Evolutionary conservation across 1,140 invertebrate genomes (phyloP).

Genomic region (Cotesia typhae): DNA sequence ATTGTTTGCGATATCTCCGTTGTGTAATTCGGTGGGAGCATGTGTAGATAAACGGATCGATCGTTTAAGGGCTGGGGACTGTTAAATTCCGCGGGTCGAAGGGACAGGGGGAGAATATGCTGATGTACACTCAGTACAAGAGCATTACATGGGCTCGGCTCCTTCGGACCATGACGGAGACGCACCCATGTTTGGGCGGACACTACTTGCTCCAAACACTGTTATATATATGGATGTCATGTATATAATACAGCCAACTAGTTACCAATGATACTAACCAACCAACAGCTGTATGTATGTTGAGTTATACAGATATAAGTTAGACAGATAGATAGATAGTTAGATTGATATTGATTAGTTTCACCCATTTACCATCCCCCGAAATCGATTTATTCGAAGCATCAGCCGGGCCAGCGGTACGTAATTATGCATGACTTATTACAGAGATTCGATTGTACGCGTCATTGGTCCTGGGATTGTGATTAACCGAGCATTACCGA

Average conservation of each 20-base stretch:
- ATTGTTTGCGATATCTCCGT: background rate
- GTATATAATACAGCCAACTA: background rate
- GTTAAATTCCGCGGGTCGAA: conserved; percentile 39
- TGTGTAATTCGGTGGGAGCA: conserved; percentile 22
- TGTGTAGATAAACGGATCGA: conserved; percentile 16
- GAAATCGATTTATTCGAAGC: conserved; percentile 20
- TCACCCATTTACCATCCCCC: background rate
- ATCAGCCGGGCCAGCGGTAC: background rate
- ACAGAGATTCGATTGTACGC: conserved; percentile 12
- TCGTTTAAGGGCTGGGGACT: conserved; percentile 13
- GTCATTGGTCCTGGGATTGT: background rate
- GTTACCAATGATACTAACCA: background rate
- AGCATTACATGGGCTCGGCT: conserved; percentile 52
- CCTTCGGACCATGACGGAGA: conserved; percentile 58
- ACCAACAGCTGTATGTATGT: background rate
- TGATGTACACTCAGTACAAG: background rate
- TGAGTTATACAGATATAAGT: background rate
- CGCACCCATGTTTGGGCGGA: conserved; percentile 37
- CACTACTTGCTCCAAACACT: background rate
- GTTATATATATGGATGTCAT: background rate
- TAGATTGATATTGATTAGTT: too few species aligned
- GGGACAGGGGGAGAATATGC: conserved; percentile 50
- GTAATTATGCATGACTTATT: conserved; percentile 28
- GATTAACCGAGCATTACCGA: background rate
- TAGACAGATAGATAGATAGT: background rate